Evolutionary conservation across 2,888 invertebrate genomes (phyloP), one percentile per base, ranked within the genome.

Genomic region (Drosophila melanosoma): DNA sequence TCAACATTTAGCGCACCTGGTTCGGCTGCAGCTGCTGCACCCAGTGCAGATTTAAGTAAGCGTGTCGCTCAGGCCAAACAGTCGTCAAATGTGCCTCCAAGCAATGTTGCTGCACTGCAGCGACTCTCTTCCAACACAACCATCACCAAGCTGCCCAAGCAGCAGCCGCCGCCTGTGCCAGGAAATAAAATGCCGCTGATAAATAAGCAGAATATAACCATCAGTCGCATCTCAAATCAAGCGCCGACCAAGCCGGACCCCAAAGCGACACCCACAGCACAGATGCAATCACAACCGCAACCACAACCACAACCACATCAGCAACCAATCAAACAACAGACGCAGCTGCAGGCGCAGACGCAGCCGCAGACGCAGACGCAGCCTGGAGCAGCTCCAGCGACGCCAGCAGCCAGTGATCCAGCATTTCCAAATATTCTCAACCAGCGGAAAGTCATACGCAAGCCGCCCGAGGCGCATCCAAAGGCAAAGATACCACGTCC

Each of bases 121-220:
- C 89, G 92, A 4, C 85, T 91, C 4, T 88, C 91, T 26, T 88
- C 86, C 33, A 90, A 80, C 23, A 82, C 90, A 36, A 91, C 87
- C 15, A 90, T 87, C 20, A 91, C 88, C 2, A 83, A 87, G 56
- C 42, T 90, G 38, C 63, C 69, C 29, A 79, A 70, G 33, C 81
- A 66, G 67, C 79, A 59, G 42, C 52, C 68, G 29, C 62, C 33
- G 32, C n/a, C 57, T 2, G 42, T 23, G 17, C 4, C 72, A 10
- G 40, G 52, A 69, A 65, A 68, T 8, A 87, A 89, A 69, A 49
- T 91, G 53, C 92, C 92, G 0, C 62, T 91, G 45, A 61, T 92
- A 8, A 92, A 91, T 62, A 92, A 92, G 36, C 92, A 92, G 66
- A 92, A 92, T 78, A 90, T 92, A 20, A 92, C 92, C 15, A 92